A percentile compares a stretch with the other conserved stretches of the same genome.
These are phyloP conservation scores for Diabrotica virgifera DNA, from an alignment of 1,140 invertebrate species.

Conservation along the genomic window DNA sequence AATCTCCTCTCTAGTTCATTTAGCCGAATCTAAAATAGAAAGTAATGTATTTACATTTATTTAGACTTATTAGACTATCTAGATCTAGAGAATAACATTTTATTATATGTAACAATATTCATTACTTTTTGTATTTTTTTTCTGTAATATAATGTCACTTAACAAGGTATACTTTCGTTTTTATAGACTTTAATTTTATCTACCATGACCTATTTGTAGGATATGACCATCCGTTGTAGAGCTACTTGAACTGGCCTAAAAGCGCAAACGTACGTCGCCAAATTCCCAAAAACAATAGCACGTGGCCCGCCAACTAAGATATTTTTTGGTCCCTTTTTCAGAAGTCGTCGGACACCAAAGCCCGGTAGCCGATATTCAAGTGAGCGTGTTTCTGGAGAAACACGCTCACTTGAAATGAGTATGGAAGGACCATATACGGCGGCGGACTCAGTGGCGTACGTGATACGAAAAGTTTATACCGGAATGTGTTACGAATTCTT, in stretches of 20 bases:
- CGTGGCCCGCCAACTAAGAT: conserved; percentile 33
- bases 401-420: neutral
- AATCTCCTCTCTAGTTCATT: no score
- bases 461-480: neutral
- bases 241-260: neutral
- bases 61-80: no score
- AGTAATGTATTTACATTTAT: neutral
- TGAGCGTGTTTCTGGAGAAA: neutral
- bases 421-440: neutral
- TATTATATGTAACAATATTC: no score
- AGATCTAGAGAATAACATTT: no score
- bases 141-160: no score
- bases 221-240: neutral
- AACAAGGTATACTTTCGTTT: no score
- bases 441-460: neutral
- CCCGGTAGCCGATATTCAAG: conserved; percentile 35
- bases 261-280: neutral
- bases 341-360: conserved; percentile 32
- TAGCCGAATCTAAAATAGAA: neutral
- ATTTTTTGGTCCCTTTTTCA: conserved; percentile 29
- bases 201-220: no score
- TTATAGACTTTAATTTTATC: no score
- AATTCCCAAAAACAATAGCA: conserved; percentile 39
- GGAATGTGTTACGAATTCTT: conserved; percentile 2
- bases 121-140: no score